phyloP scores from a whole-genome alignment of 2,113 vertebrate species.

The Ascaphus truei region DNA sequence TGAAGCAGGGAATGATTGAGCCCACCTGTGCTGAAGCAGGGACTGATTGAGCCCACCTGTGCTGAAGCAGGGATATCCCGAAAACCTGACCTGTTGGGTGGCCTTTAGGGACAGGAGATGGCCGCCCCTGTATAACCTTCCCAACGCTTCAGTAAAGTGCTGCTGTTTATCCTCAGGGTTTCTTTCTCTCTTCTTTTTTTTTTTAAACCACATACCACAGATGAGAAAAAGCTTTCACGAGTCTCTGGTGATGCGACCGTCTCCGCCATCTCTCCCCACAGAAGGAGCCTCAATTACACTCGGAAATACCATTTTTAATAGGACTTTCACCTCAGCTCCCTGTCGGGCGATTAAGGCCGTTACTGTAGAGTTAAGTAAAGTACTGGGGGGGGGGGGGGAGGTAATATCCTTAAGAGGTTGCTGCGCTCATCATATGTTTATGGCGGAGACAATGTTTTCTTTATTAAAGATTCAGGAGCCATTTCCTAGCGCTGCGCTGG shows the following conservation, averaged over 20 bases:
- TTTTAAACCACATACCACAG: too few relatives aligned
- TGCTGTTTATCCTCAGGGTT: too few relatives aligned
- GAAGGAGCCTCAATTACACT: conserved; percentile 61
- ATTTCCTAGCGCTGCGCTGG: conserved; percentile 48
- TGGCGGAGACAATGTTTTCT: conserved; percentile 52
- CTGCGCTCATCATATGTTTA: conserved; percentile 58
- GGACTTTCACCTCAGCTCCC: conserved; percentile 61
- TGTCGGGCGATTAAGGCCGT: conserved; percentile 60
- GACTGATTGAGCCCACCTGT: too few relatives aligned
- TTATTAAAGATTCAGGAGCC: conserved; percentile 63
- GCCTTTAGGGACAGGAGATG: too few relatives aligned
- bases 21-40: too few relatives aligned
- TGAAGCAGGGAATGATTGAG: too few relatives aligned
- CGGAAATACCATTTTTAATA: conserved; percentile 61
- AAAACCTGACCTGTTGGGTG: too few relatives aligned
- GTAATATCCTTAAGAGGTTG: conserved; percentile 52
- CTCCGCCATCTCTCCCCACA: conserved; percentile 41
- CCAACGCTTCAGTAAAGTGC: too few relatives aligned
- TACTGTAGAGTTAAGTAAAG: conserved; percentile 64
- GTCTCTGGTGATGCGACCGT: conserved; percentile 45
- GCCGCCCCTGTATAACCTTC: too few relatives aligned
- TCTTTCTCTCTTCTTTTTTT: too few relatives aligned
- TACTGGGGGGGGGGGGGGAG: conserved; percentile 34
- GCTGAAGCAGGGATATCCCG: too few relatives aligned
- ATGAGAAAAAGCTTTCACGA: neutral